phyloP scores from a whole-genome alignment of 2,888 invertebrate species.

The Bombylius discolor region DNA sequence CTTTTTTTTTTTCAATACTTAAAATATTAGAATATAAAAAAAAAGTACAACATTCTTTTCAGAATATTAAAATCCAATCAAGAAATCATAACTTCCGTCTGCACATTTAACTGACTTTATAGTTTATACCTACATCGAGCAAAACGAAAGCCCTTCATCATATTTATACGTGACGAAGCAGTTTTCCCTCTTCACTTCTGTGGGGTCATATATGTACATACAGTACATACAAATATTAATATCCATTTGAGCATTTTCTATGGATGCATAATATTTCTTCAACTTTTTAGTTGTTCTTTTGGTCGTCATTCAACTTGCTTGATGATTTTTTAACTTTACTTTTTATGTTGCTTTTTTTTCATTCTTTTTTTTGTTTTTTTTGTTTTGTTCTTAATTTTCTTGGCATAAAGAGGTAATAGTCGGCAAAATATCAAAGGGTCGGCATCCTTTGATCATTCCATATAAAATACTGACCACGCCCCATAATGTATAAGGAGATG shows the following conservation, averaged over 20 bases:
- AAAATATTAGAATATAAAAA: no score
- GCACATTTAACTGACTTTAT: background rate
- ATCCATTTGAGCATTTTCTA: no score
- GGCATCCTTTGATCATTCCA: constrained; percentile 34
- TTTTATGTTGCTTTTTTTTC: constrained; percentile 1
- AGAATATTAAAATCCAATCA: background rate
- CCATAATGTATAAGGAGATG: constrained; percentile 5
- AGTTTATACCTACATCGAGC: no score
- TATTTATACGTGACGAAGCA: no score
- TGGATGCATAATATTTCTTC: no score
- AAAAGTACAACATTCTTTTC: background rate
- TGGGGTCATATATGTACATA: no score
- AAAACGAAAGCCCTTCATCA: no score
- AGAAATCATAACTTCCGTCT: background rate
- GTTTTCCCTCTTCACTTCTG: no score
- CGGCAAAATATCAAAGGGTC: constrained; percentile 31
- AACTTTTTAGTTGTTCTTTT: no score
- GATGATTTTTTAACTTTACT: background rate
- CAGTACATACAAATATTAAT: no score
- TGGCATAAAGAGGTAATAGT: constrained; percentile 9
- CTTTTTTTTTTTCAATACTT: no score
- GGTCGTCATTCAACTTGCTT: background rate
- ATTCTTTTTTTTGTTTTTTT: constrained; percentile 5
- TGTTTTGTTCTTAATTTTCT: constrained; percentile 7
- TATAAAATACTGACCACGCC: constrained; percentile 32